Evolutionary conservation across 2,113 vertebrate genomes (phyloP), one percentile per base, ranked within the genome.

Genomic region (Guaruba guarouba): DNA sequence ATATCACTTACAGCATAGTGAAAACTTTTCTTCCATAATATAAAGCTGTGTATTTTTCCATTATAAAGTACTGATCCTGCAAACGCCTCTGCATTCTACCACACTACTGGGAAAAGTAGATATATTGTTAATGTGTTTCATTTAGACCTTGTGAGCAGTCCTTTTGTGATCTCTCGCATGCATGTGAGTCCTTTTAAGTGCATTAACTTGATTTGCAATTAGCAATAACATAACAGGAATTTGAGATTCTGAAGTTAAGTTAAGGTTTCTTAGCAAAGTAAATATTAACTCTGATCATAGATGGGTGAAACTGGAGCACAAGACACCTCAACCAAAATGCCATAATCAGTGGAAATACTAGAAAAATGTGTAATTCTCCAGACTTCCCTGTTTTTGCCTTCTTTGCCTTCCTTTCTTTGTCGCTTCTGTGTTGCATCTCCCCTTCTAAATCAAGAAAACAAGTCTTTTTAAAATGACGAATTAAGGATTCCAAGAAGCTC

Each of bases 131-230:
- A 81, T 48, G 33, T 71, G 37, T 81, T 96, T 94, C 76, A 86
- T 83, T 76, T 83, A 41, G 71, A 64, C 68, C 18, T 64, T 14
- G 43, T 68, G 43, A 90, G 55, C 39, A 88, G 66, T 68, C 62
- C 35, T 86, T 88, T 67, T 49, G 37, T 55, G 68, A 95, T 86
- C 68, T 92, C 52, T 55, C 86, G 86, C 51, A 78, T 82, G 54
- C 54, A 61, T 81, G 82, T 17, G 31, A 94, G 59, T 67, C 71
- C n/a, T 86, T 92, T 70, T 70, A 88, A 94, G 74, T 49, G n/a
- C 78, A 71, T 93, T 92, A 64, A 48, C 27, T 87, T 93, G 78
- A 92, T 95, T 95, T 96, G 79, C 73, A 82, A n/a, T 49, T 87
- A 87, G 86, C 62, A 92, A 94, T 91, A 95, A 92, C 44, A 57